A percentile compares a stretch with the other conserved stretches of the same genome.
These are phyloP conservation scores for Archilochus colubris DNA, from an alignment of 2,113 vertebrate species.

Conservation along the genomic window DNA sequence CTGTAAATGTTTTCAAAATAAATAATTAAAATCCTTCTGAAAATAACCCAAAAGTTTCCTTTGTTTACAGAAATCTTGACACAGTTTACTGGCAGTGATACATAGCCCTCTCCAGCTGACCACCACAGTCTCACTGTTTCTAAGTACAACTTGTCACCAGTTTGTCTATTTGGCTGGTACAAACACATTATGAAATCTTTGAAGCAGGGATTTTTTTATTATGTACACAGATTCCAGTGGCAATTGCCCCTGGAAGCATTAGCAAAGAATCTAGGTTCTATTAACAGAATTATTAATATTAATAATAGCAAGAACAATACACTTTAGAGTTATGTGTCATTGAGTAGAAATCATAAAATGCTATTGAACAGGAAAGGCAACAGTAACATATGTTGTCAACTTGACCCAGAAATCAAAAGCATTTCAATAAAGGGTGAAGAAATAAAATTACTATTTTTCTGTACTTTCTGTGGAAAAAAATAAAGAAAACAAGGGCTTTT, in stretches of 20 bases:
- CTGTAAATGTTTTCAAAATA: neutral
- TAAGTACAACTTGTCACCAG: neutral
- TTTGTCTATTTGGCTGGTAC: neutral
- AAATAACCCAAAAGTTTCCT: neutral
- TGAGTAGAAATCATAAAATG: neutral
- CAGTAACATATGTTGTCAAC: neutral
- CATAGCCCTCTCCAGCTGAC: neutral
- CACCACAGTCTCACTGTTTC: neutral
- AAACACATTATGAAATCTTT: neutral
- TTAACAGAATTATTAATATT: neutral
- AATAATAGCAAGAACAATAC: neutral
- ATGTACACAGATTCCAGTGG: neutral
- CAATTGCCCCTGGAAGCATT: neutral
- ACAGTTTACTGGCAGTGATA: neutral
- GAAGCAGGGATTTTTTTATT: neutral
- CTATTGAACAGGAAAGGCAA: neutral
- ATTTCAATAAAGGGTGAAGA: neutral
- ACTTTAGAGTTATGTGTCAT: neutral
- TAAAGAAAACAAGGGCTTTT: neutral
- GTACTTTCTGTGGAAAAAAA: neutral
- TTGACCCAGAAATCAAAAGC: neutral
- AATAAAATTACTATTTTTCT: neutral
- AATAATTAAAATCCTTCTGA: neutral
- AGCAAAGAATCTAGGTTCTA: neutral
- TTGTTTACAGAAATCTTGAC: neutral